Evolutionary conservation across 1,140 invertebrate species (phyloP).

Genomic region (Drosophila nigromelanica): DNA sequence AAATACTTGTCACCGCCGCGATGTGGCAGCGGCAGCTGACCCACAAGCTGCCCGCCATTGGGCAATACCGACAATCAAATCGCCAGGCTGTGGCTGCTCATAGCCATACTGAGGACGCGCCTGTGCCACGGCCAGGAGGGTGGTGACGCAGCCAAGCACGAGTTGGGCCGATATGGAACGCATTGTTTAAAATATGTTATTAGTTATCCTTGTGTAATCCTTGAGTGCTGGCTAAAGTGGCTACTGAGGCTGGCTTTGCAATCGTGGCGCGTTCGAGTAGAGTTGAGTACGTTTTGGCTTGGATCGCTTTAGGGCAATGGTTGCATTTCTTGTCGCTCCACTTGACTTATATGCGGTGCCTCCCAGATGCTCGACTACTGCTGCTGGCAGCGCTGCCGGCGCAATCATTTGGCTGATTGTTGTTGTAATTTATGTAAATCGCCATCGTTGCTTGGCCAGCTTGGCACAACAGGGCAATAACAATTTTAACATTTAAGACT

Average conservation of each 20-base stretch:
- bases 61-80: slow-evolving; percentile 31
- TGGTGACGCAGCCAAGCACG: slow-evolving; percentile 18
- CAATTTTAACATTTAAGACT: slow-evolving; percentile 28
- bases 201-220: slow-evolving; percentile 42
- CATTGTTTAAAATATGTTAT: slow-evolving; percentile 8
- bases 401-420: slow-evolving; percentile 13
- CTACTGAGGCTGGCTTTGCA: slow-evolving; percentile 15
- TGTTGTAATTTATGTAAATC: slow-evolving; percentile 74
- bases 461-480: slow-evolving; percentile 19
- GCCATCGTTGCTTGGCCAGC: slow-evolving; percentile 2
- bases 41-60: slow-evolving; percentile 15
- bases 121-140: slow-evolving; percentile 43
- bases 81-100: slow-evolving; percentile 52
- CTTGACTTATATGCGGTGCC: slow-evolving; percentile 74
- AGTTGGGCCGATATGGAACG: slow-evolving; percentile 31
- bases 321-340: slow-evolving; percentile 75
- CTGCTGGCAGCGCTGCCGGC: slow-evolving; percentile 30
- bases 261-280: slow-evolving; percentile 30
- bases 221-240: not conserved
- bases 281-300: slow-evolving; percentile 32
- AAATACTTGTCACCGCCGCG: slow-evolving; percentile 79
- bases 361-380: slow-evolving; percentile 6
- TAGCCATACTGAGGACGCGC: slow-evolving; percentile 78
- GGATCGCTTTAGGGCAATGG: slow-evolving; percentile 68
- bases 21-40: slow-evolving; percentile 41